Conservation (phyloP, 30 jellyfish, hydroid and myxozoan genomes). For the Aurelia aurita complex sp. Pacific region DNA sequence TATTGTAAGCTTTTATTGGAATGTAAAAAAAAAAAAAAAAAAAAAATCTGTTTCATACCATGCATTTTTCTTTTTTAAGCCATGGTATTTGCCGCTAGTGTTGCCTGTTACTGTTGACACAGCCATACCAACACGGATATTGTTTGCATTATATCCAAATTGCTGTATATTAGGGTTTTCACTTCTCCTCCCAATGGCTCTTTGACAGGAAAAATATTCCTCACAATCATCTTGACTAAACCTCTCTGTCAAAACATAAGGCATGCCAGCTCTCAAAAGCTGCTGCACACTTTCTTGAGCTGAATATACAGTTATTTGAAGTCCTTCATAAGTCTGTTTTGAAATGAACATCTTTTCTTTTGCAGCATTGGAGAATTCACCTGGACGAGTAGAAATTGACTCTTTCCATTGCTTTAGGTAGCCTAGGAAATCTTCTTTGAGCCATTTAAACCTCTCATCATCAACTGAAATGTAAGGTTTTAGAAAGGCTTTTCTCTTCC, state of each 20-base stretch:
- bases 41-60: conserved; percentile 30
- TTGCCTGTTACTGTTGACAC: conserved; percentile 35
- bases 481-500: conserved; percentile 16
- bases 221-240: conserved; percentile 40
- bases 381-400: conserved; percentile 34
- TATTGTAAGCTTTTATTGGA: too few species aligned
- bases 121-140: conserved; percentile 32
- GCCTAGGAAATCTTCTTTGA: conserved; percentile 14
- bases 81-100: conserved; percentile 46
- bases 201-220: conserved; percentile 50
- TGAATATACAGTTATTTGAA: conserved; percentile 22
- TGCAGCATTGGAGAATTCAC: conserved; percentile 22
- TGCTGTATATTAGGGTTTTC: conserved; percentile 40
- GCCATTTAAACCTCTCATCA: conserved; percentile 53
- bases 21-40: too few species aligned
- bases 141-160: conserved; percentile 50
- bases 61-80: conserved; percentile 21
- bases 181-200: conserved; percentile 44
- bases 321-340: conserved; percentile 46
- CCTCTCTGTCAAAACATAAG: conserved; percentile 43
- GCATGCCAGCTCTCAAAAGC: conserved; percentile 44
- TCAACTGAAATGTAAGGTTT: conserved; percentile 24
- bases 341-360: conserved; percentile 54
- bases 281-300: conserved; percentile 8
- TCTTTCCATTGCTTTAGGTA: conserved; percentile 30